Conservation (phyloP, 1,140 invertebrate genomes). For the Aphelinus certus region DNA sequence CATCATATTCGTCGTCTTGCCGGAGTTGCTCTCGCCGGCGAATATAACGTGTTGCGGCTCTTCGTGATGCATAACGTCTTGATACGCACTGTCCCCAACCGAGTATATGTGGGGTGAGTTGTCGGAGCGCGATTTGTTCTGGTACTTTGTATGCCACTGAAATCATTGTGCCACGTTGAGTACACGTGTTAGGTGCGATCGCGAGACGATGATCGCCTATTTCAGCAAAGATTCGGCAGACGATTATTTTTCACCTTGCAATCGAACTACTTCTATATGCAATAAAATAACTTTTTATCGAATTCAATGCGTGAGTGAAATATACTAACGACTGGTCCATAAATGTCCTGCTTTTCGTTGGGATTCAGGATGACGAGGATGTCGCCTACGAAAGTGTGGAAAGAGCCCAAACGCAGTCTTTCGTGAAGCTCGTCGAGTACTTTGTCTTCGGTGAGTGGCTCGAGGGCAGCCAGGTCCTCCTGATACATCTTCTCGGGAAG, state of each 20-base stretch:
- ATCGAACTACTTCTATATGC: no score
- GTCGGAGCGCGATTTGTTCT: slow-evolving; percentile 85
- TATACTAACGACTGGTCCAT: slow-evolving; percentile 54
- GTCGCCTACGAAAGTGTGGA: slow-evolving; percentile 91
- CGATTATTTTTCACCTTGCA: no score
- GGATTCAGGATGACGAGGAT: slow-evolving; percentile 89
- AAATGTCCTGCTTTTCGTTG: slow-evolving; percentile 76
- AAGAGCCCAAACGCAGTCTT: slow-evolving; percentile 75
- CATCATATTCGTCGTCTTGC: slow-evolving; percentile 82
- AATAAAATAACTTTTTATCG: no score
- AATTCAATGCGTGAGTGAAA: no score
- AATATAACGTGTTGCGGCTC: slow-evolving; percentile 84
- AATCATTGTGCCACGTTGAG: slow-evolving; percentile 21
- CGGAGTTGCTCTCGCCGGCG: slow-evolving; percentile 85
- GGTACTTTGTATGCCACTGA: slow-evolving; percentile 83
- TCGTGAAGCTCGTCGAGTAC: slow-evolving; percentile 80
- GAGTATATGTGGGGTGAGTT: slow-evolving; percentile 91
- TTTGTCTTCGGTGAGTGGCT: slow-evolving; percentile 79
- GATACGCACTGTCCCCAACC: slow-evolving; percentile 86
- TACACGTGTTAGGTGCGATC: slow-evolving; percentile 10
- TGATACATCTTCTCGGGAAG: slow-evolving; percentile 77
- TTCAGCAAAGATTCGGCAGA: no score
- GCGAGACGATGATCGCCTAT: no score
- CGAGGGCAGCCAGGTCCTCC: slow-evolving; percentile 87
- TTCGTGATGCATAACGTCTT: slow-evolving; percentile 84